Base-by-base conservation (phyloP, 2,113 vertebrate genomes). In the Etheostoma cragini region DNA sequence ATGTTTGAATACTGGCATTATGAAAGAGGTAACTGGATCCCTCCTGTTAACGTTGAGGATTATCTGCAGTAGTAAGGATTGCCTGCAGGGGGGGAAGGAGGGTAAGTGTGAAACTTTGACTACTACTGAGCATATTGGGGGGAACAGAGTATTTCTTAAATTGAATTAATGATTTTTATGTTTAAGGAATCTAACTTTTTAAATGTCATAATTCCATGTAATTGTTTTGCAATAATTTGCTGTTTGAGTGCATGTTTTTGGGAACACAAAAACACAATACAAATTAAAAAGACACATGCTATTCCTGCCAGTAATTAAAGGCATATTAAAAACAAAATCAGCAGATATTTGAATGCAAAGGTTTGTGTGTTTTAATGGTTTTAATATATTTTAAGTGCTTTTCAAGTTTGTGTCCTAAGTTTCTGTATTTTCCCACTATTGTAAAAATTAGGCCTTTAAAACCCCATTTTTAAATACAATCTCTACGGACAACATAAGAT, bases 1-100 rank as follows among this genome's bases (percentile, higher is more conserved):
- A 62, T 33, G 53, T 65, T 52, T 26, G 16, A 67, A 58, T 38
- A 14, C 24, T 47, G 52, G n/a, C 12, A 56, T 13, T 52, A 11
- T 13, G 0, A 73, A 63, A 45, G 49, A 35, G 30, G 33, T 30
- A 35, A 42, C 0, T 54, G 35, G 15, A n/a, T 53, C 65, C 16
- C 53, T 52, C n/a, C 15, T 63, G 42, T 58, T 3, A 60, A 65
- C 45, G 26, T 62, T 4, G 2, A 50, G 33, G 63, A 33, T 2
- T 42, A 15, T 47, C 22, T 65, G 58, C 11, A 81, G 57, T 52
- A 15, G 16, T 6, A 22, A 15, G 4, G 5, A 8, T 49, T 0
- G 33, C n/a, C 84, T 73, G 67, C 67, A 87, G 75, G 72, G 26
- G 26, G 26, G 26, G 26, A 3, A 3, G 26, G 26, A 3, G 26